A percentile compares a stretch with the other conserved stretches of the same genome.
Conservation (phyloP, 2,888 invertebrate genomes). For the Marasmarcha lunaedactyla region DNA sequence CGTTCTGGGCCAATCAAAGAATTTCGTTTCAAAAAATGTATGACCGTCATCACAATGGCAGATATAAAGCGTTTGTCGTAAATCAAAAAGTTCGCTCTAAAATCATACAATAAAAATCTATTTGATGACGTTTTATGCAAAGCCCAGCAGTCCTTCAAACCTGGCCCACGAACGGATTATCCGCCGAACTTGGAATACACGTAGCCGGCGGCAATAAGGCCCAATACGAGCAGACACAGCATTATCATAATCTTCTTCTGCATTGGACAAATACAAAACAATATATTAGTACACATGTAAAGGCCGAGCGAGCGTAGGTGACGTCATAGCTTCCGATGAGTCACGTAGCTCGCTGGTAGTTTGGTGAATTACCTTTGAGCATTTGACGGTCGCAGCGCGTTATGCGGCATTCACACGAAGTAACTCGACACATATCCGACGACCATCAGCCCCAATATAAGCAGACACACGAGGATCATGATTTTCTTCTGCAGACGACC, state of each 20-base stretch:
- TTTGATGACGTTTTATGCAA: constrained; percentile 9
- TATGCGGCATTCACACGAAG: constrained; percentile 62
- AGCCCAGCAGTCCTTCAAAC: constrained; percentile 50
- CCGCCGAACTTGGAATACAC: constrained; percentile 62
- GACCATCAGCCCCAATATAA: constrained; percentile 84
- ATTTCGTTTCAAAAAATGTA: neutral
- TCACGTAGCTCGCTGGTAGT: constrained; percentile 27
- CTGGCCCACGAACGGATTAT: constrained; percentile 59
- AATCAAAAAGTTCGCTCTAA: neutral
- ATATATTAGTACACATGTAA: constrained; percentile 47
- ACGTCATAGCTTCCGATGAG: constrained; percentile 11
- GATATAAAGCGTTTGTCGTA: neutral
- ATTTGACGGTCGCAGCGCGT: constrained; percentile 30
- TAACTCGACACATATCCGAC: constrained; percentile 76
- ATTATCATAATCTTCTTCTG: constrained; percentile 96
- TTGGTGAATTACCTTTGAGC: constrained; percentile 55
- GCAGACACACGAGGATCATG: constrained; percentile 91
- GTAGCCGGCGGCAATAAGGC: constrained; percentile 74
- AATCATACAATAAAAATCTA: neutral
- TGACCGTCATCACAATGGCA: constrained; percentile 1
- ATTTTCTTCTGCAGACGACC: constrained; percentile 83
- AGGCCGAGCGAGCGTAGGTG: constrained; percentile 33
- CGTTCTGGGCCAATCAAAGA: neutral
- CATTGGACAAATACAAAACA: constrained; percentile 64
- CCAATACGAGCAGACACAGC: constrained; percentile 86